Evolutionary conservation across 1,140 invertebrate genomes (phyloP).

Genomic region (Halictus rubicundus): DNA sequence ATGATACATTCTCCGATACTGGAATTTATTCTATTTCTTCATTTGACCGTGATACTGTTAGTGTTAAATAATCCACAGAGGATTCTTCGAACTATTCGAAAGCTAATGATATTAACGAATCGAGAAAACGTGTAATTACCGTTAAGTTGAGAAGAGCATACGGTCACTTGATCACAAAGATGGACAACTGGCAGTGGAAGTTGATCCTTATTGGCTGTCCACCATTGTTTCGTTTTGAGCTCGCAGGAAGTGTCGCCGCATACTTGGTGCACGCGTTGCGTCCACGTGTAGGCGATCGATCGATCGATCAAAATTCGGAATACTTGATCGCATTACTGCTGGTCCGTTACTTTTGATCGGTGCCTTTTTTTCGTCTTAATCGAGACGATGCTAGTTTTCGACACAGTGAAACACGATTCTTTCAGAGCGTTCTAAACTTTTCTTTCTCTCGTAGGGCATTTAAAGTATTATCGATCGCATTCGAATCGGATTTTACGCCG

Average conservation of each 20-base stretch:
- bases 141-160: background rate
- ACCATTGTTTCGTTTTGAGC: conserved; percentile 26
- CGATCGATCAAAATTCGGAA: background rate
- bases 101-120: background rate
- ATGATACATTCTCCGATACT: too few species aligned
- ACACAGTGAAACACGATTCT: too few species aligned
- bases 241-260: background rate
- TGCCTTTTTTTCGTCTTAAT: too few species aligned
- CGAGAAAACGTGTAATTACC: background rate
- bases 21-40: too few species aligned
- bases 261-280: background rate
- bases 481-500: too few species aligned
- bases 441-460: too few species aligned
- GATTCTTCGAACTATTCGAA: background rate
- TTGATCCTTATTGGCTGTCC: conserved; percentile 23
- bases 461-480: too few species aligned
- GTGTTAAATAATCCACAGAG: too few species aligned
- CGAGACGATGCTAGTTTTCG: too few species aligned
- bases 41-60: too few species aligned
- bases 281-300: background rate
- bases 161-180: background rate
- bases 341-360: too few species aligned
- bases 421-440: too few species aligned
- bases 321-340: background rate
- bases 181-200: conserved; percentile 3